phyloP scores from a whole-genome alignment of 1,140 invertebrate species.

The Drosophila mojavensis region DNA sequence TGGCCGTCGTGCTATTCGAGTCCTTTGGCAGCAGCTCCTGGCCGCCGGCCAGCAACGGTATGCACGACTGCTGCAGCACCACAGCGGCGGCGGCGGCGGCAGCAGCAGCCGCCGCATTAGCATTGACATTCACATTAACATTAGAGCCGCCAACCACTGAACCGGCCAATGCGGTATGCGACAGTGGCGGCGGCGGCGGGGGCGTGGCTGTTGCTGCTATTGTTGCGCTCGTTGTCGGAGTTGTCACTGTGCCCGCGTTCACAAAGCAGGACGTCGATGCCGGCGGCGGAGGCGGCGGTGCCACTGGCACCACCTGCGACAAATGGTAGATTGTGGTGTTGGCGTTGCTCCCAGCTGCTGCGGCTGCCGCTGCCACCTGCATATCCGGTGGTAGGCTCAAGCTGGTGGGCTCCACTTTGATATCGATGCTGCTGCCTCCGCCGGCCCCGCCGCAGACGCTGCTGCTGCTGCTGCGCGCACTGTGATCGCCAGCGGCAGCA shows the following conservation, averaged over 20 bases:
- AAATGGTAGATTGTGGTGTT: slow-evolving; percentile 68
- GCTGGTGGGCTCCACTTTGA: slow-evolving; percentile 64
- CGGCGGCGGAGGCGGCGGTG: slow-evolving; percentile 44
- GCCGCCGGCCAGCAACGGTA: slow-evolving; percentile 48
- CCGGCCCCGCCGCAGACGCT: not conserved
- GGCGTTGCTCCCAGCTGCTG: not conserved
- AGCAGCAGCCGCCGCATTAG: not conserved
- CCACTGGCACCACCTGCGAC: slow-evolving; percentile 61
- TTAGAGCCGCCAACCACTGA: not conserved
- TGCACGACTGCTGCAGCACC: slow-evolving; percentile 49
- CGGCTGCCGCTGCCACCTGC: slow-evolving; percentile 50
- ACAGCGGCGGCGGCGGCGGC: slow-evolving; percentile 27
- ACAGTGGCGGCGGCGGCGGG: slow-evolving; percentile 34
- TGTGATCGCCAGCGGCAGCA: slow-evolving; percentile 35
- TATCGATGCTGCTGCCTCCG: slow-evolving; percentile 54
- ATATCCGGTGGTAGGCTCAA: slow-evolving; percentile 59
- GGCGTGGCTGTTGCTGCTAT: too few relatives aligned
- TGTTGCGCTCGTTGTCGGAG: slow-evolving; percentile 45
- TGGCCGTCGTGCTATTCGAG: slow-evolving; percentile 78
- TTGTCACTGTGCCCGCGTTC: slow-evolving; percentile 44
- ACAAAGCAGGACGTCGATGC: slow-evolving; percentile 55
- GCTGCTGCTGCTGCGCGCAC: slow-evolving; percentile 16
- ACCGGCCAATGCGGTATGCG: slow-evolving; percentile 30
- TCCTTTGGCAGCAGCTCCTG: slow-evolving; percentile 68
- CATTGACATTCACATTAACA: not conserved